phyloP scores from a whole-genome alignment of 2,888 invertebrate genomes.

The Chloromyia formosa region DNA sequence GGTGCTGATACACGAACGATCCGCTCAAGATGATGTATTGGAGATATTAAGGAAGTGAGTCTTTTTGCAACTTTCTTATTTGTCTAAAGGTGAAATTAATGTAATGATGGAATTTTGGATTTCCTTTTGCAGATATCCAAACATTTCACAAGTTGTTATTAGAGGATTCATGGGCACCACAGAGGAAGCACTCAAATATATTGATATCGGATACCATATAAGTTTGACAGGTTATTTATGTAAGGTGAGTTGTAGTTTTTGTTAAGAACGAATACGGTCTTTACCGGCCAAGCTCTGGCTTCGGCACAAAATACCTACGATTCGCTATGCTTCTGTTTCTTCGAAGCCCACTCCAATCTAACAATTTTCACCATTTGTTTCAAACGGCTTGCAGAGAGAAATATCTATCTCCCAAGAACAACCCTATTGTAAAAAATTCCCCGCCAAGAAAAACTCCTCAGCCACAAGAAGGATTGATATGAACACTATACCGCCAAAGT shows the following conservation, averaged over 20 bases:
- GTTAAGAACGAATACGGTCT: not conserved
- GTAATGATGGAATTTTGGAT: conserved; percentile 2
- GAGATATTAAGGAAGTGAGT: conserved; percentile 69
- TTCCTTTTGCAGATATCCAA: conserved; percentile 58
- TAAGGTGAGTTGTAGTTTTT: conserved; percentile 54
- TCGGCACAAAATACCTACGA: no score
- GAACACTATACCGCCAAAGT: no score
- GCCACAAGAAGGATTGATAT: no score
- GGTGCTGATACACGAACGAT: conserved; percentile 89
- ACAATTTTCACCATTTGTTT: no score
- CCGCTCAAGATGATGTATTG: conserved; percentile 86
- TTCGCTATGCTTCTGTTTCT: no score
- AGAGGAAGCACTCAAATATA: conserved; percentile 83
- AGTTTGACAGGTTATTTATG: conserved; percentile 77
- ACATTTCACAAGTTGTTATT: conserved; percentile 81
- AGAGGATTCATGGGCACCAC: conserved; percentile 92
- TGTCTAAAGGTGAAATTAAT: not conserved
- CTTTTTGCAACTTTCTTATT: not conserved
- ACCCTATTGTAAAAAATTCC: no score
- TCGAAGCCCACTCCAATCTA: no score
- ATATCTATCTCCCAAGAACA: no score
- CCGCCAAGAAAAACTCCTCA: no score
- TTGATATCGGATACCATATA: conserved; percentile 86
- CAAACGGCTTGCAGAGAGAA: no score
- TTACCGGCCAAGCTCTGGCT: not conserved